These are phyloP conservation scores for Drosophila atripex DNA, from an alignment of 2,888 invertebrate species.

Conservation along the genomic window DNA sequence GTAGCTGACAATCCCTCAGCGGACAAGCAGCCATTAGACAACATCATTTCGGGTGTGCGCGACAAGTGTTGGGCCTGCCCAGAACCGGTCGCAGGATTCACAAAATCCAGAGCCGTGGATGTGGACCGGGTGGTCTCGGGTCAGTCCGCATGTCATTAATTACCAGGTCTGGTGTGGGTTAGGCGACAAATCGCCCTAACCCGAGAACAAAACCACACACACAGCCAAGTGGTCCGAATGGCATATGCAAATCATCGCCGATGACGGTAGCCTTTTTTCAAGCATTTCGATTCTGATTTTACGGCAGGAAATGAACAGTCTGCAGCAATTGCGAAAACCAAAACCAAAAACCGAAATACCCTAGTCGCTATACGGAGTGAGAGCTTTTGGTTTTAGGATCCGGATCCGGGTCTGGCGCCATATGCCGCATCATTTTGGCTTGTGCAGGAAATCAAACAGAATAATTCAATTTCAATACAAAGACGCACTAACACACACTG, in stretches of 20 bases:
- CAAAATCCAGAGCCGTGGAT: background rate
- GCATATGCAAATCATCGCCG: constrained; percentile 53
- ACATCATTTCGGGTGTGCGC: constrained; percentile 47
- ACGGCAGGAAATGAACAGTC: constrained; percentile 67
- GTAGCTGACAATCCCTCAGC: constrained; percentile 50
- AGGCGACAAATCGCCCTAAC: constrained; percentile 58
- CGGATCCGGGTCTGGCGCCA: constrained; percentile 44
- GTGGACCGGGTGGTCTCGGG: constrained; percentile 36
- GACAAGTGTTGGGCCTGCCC: constrained; percentile 58
- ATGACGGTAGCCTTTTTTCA: constrained; percentile 17
- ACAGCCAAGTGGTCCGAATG: constrained; percentile 34
- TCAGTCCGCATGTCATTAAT: constrained; percentile 66
- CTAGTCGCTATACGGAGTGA: constrained; percentile 36
- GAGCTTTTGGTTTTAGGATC: constrained; percentile 38
- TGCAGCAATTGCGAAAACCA: constrained; percentile 14
- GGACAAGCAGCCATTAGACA: constrained; percentile 34
- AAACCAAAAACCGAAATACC: constrained; percentile 21
- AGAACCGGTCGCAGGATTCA: background rate
- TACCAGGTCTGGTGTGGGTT: constrained; percentile 38
- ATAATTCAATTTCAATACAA: constrained; percentile 80
- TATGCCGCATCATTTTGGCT: constrained; percentile 69
- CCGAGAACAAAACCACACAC: constrained; percentile 55
- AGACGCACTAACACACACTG: constrained; percentile 52
- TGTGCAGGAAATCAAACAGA: constrained; percentile 79
- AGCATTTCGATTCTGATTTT: constrained; percentile 62